Evolutionary conservation across 64 coral and sea anemone species (phyloP), one percentile per base, ranked within the genome.

Genomic region (Platygyra sinensis): DNA sequence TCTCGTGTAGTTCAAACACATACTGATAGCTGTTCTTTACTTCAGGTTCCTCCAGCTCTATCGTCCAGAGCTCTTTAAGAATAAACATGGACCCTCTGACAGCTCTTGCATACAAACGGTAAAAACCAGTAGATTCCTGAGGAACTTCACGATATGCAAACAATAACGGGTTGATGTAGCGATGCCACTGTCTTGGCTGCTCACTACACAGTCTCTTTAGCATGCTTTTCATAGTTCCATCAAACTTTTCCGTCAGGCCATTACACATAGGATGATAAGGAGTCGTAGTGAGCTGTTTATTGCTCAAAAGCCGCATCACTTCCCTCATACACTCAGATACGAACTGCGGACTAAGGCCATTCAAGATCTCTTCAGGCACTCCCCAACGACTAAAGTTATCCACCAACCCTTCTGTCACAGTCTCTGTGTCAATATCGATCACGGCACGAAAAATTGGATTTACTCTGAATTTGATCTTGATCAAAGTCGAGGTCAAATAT

Each of bases 141-240:
- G 88, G 88, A 10, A 90, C 93, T 30, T 90, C 88, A 17, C 75
- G 28, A 36, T 94, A 94, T 9, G 87, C 80, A 62, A 94, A 94
- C 14, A 94, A 78, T 5, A 92, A 25, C 9, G 81, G 80, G 32
- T 73, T 84, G n/a, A 86, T 67, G 24, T 78, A 92, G 24, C 73
- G 32, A 39, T 92, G 80, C 87, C 87, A 84, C 64, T 82, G 24
- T 54, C 19, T 36, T 36, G 33, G 33, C 33, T 36, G 33, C 3
- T 36, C 33, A 3, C 33, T 36, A 3, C 33, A 36, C 59, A 88
- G 30, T 67, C 76, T 79, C n/a, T 62, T 63, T 57, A 93, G 24
- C 84, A 87, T 93, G 10, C 0, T 72, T 75, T 93, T 80, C 59
- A 88, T 76, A 67, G 82, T 86, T 46, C 75, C 91, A 22, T 88